Base-by-base conservation (phyloP, 2,797 vertebrate species). In the Ataeniobius toweri region DNA sequence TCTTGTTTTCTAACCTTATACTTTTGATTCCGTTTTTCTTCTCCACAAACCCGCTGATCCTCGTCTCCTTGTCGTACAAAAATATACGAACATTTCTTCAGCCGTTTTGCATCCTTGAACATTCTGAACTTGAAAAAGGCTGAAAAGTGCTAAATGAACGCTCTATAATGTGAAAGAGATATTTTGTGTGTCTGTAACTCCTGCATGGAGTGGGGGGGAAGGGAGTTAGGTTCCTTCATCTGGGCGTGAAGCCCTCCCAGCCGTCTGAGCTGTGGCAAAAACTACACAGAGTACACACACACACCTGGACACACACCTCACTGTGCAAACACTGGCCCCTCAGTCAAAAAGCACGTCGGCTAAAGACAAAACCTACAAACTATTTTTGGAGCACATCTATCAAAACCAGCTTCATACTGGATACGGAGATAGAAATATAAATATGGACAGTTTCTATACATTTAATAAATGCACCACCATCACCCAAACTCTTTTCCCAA, bases 1-100 rank as follows among this genome's bases (percentile, higher is more conserved):
- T 93, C 88, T 90, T 89, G 76, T 89, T 90, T 92, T 91, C 84
- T 88, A 84, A 85, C 87, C 88, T 92, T 89, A 86, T 88, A 88
- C 84, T 85, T 36, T 85, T 53, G 48, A 92, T 85, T 78, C 3
- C 80, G 80, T 84, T 50, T 5, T 55, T 44, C 22, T 69, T 44
- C 70, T 51, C 5, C 18, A 91, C 84, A 89, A 92, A 89, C 86
- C 86, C 89, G 93, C 92, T 93, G 93, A 92, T 94, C 92, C 89
- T 93, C 79, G 87, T 89, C 88, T 94, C 92, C 85, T 91, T 79
- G 89, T 94, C 95, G 91, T 96, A 96, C 94, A 96, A 96, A 96
- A 96, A 96, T 96, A 96, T 95, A 95, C 95, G 91, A 93, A 94
- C 93, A 92, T 95, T 93, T 96, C 88, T 95, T 92, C 92, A 93